A percentile compares a stretch with the other conserved stretches of the same genome.
Evolutionary conservation across 2,888 invertebrate species (phyloP).

Genomic region (Rugalucina vietnamica): DNA sequence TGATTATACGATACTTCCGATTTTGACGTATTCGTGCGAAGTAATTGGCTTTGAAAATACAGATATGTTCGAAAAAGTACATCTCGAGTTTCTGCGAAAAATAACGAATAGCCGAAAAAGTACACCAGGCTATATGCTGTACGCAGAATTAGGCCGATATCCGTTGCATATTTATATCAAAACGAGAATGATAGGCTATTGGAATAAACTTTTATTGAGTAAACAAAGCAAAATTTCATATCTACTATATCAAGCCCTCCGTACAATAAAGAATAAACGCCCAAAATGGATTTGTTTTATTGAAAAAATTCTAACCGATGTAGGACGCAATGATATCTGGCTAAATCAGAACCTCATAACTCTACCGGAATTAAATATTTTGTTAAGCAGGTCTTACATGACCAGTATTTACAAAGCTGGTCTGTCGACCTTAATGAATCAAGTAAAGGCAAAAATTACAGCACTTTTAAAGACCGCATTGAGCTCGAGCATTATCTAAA

Average conservation of each 20-base stretch:
- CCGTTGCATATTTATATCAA: too few relatives aligned
- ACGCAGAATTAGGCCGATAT: too few relatives aligned
- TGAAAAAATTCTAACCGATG: not conserved
- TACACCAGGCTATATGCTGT: too few relatives aligned
- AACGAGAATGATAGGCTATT: too few relatives aligned
- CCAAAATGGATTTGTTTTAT: not conserved
- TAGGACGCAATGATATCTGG: not conserved
- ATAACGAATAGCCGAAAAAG: too few relatives aligned
- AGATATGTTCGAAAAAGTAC: too few relatives aligned
- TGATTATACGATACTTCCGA: too few relatives aligned
- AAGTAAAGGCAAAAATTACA: not conserved
- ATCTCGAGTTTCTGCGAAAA: too few relatives aligned
- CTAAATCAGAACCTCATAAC: not conserved
- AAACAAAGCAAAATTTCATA: not conserved
- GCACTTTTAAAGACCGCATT: not conserved
- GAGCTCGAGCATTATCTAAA: not conserved
- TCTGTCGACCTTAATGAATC: not conserved
- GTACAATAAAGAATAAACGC: not conserved
- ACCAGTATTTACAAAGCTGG: slow-evolving; percentile 8
- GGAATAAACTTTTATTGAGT: too few relatives aligned
- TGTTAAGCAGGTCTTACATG: not conserved
- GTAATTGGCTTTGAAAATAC: too few relatives aligned
- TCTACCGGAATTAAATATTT: not conserved
- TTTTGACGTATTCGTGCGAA: too few relatives aligned
- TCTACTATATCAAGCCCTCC: not conserved